Conservation (phyloP, 2,797 vertebrate species). For the Microchirus variegatus region DNA sequence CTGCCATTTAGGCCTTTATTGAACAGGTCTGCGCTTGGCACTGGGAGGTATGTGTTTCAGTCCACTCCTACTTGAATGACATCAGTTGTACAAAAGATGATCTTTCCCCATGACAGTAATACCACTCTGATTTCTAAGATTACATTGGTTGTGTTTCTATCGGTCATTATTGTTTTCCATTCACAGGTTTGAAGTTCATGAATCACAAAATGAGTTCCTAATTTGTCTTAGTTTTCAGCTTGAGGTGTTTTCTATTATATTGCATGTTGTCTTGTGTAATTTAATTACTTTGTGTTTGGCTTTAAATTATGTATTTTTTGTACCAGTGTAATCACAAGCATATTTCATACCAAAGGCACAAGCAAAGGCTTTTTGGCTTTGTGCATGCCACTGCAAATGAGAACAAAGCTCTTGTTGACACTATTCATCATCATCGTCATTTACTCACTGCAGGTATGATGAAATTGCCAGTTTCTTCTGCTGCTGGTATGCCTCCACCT, state of each 20-base stretch:
- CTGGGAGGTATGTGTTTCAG: neutral
- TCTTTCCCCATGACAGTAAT: neutral
- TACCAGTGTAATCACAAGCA: neutral
- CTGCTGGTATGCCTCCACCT: constrained; percentile 73
- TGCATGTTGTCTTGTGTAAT: neutral
- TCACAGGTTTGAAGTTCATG: neutral
- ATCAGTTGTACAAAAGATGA: neutral
- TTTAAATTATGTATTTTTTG: constrained; percentile 4
- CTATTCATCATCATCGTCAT: too few species aligned
- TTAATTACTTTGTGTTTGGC: neutral
- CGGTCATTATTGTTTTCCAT: neutral
- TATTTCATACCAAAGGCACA: neutral
- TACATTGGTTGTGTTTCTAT: neutral
- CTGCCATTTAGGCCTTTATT: neutral
- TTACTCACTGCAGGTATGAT: constrained; percentile 61
- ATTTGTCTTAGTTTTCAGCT: neutral
- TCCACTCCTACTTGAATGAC: neutral
- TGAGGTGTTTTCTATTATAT: neutral
- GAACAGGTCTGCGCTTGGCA: constrained; percentile 11
- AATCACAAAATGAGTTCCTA: neutral
- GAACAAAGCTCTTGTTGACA: neutral
- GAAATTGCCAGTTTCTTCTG: constrained; percentile 69
- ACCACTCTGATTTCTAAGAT: neutral
- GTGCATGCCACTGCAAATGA: constrained; percentile 1
- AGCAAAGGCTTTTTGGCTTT: neutral